Percentiles rank a stretch among this genome's conserved stretches.
Conservation (phyloP, 2,888 invertebrate species). For the Lochmaea capreae region DNA sequence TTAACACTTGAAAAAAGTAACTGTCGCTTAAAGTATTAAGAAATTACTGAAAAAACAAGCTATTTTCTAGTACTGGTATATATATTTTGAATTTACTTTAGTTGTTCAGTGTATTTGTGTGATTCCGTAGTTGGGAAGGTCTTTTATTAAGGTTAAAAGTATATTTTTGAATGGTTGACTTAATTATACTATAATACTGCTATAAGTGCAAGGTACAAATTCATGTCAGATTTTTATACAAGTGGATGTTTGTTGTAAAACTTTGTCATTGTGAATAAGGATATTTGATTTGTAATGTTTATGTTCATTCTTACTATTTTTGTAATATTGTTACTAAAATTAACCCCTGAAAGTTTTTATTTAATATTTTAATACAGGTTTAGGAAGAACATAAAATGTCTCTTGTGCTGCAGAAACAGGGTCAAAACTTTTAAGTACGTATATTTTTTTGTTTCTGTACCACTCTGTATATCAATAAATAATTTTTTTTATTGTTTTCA, state of each 20-base stretch:
- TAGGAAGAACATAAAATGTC: neutral
- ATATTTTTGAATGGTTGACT: constrained; percentile 47
- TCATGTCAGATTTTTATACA: constrained; percentile 64
- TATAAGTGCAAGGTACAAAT: constrained; percentile 66
- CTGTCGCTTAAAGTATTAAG: too few species aligned
- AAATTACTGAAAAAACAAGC: too few species aligned
- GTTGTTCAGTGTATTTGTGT: neutral
- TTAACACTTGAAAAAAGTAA: too few species aligned
- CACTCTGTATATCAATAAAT: neutral
- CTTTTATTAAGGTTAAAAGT: constrained; percentile 50
- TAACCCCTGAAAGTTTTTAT: too few species aligned
- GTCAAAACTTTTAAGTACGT: too few species aligned
- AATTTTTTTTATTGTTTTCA: neutral
- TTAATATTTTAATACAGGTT: too few species aligned
- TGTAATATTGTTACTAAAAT: too few species aligned
- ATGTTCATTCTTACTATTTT: neutral
- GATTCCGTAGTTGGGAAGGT: constrained; percentile 12
- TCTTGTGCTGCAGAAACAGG: constrained; percentile 1
- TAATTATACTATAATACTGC: constrained; percentile 63
- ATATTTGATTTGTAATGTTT: neutral
- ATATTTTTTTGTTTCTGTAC: neutral
- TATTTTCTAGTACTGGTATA: too few species aligned
- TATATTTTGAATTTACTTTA: neutral
- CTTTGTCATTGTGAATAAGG: constrained; percentile 41
- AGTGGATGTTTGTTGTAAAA: constrained; percentile 63